Percentiles rank a stretch among this genome's conserved stretches.
These are phyloP conservation scores for Myiagra hebetior DNA, from an alignment of 2,113 vertebrate genomes.

Conservation along the genomic window DNA sequence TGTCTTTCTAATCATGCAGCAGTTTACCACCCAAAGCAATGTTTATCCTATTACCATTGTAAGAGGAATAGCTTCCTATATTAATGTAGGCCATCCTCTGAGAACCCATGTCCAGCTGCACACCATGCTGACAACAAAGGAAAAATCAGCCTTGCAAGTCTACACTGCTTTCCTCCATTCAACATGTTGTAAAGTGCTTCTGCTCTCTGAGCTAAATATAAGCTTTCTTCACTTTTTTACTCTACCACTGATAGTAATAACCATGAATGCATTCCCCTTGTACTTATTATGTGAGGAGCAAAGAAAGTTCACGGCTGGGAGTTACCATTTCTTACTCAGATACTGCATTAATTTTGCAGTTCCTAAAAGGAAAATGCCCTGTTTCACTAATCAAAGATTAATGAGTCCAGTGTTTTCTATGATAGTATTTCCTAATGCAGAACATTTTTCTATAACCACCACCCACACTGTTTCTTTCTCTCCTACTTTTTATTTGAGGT, in stretches of 20 bases:
- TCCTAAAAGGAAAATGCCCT: not conserved
- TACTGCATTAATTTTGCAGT: not conserved
- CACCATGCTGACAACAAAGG: not conserved
- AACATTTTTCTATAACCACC: not conserved
- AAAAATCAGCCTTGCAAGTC: not conserved
- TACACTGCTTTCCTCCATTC: not conserved
- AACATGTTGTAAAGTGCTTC: not conserved
- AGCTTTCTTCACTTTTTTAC: not conserved
- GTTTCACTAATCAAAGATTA: not conserved
- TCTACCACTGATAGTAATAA: not conserved
- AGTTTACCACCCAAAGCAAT: not conserved
- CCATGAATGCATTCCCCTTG: not conserved
- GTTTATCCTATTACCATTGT: not conserved
- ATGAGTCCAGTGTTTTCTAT: not conserved
- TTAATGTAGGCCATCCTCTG: not conserved
- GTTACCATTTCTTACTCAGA: not conserved
- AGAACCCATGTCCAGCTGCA: not conserved
- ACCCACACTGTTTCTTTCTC: not conserved
- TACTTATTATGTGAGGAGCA: not conserved
- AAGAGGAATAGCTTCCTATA: not conserved
- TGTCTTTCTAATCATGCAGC: not conserved
- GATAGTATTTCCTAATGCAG: not conserved
- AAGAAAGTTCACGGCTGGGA: not conserved
- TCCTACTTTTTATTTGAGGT: not conserved
- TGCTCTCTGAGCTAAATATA: not conserved